Base-by-base conservation (phyloP, 1,140 invertebrate genomes). In the Drosophila littoralis region DNA sequence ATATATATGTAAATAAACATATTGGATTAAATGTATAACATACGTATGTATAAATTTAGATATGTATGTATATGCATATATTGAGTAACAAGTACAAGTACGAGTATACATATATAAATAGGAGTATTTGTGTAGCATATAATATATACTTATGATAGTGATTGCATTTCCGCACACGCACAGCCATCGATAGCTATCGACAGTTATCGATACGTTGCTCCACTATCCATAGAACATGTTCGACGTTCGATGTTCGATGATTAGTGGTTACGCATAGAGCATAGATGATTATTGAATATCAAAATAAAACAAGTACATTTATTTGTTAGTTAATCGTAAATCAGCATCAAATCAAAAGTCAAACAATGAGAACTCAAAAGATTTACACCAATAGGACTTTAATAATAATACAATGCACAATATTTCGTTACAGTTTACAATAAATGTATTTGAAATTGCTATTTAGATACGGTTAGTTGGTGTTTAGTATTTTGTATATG, bases 21-120 rank as follows among this genome's bases (percentile, higher is more conserved):
- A 70, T 45, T 45, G 42, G 40, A 67, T 75, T 54, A 66, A 58
- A 73, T 60, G 55, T 63, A 65, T 70, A 45, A 45, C 42, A 45
- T 45, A 45, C 42, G 42, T 45, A 45, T 28, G 45, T 17, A 48
- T 67, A 70, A 65, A 55, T 66, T 66, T 82, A 65, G 60, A 65
- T 64, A 79, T 38, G 69, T 83, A 71, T 64, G 35, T 57, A 72
- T 55, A 59, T 77, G 61, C 72, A 69, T 84, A 79, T 75, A 17
- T 48, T 48, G 45, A 70, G 52, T 61, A 71, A 71, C 54, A 28
- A 52, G 36, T 75, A 75, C 28, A 52, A 52, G 64, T 75, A 70
- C 57, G 42, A 61, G 46, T 28, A 48, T 48, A 48, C 45, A 48
- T 75, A 67, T 68, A 59, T 52, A 51, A 46, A 45, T 74, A 69